Evolutionary conservation across 2,888 invertebrate genomes (phyloP).

Genomic region (Malachius bipustulatus): DNA sequence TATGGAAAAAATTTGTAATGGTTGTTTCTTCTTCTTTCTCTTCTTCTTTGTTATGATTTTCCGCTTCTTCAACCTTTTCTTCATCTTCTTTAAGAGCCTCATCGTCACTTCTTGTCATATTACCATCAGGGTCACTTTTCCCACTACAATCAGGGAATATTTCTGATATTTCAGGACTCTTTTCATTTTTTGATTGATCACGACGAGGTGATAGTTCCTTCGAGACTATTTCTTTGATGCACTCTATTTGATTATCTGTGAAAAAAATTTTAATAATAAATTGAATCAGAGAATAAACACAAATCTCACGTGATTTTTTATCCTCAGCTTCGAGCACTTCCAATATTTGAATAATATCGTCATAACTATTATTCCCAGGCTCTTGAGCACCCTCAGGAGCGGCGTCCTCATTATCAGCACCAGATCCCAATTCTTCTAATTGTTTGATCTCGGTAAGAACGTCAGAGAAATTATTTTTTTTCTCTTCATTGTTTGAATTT

Average conservation of each 20-base stretch:
- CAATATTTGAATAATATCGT: conserved; percentile 38
- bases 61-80: conserved; percentile 7
- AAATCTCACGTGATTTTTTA: conserved; percentile 33
- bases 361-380: conserved; percentile 26
- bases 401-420: conserved; percentile 7
- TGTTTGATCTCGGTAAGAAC: conserved; percentile 24
- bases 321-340: conserved; percentile 39
- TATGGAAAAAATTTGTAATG: not conserved
- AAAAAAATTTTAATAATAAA: conserved; percentile 9
- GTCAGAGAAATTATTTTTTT: conserved; percentile 26
- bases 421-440: conserved; percentile 14
- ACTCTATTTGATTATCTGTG: conserved; percentile 29
- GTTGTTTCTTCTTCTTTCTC: not conserved
- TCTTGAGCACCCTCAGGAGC: not conserved
- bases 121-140: not conserved
- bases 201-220: conserved; percentile 23
- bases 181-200: too few relatives aligned
- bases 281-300: not conserved
- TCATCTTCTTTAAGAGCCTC: not conserved
- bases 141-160: conserved; percentile 3
- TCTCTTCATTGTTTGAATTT: conserved; percentile 1
- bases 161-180: conserved; percentile 11
- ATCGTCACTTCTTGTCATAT: not conserved
- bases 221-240: conserved; percentile 30
- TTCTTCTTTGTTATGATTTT: conserved; percentile 13